Evolutionary conservation across 1,140 invertebrate species (phyloP).

Genomic region (Vanessa tameamea): DNA sequence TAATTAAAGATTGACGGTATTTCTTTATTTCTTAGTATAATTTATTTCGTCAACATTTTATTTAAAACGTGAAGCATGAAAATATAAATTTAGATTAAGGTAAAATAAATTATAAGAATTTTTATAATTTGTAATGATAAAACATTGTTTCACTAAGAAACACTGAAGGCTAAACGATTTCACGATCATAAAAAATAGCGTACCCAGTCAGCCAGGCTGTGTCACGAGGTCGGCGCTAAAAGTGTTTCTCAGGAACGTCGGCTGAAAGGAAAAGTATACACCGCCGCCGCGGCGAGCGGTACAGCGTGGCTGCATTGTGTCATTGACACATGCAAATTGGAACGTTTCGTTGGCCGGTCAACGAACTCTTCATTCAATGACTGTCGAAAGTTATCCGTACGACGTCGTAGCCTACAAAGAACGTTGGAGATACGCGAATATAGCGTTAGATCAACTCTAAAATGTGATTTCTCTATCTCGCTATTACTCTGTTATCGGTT

Average conservation of each 20-base stretch:
- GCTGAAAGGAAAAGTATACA: slow-evolving; percentile 47
- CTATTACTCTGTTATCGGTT: slow-evolving; percentile 4
- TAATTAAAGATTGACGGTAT: too few species aligned
- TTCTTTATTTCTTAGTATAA: too few species aligned
- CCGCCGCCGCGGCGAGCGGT: slow-evolving; percentile 28
- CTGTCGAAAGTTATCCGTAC: slow-evolving; percentile 43
- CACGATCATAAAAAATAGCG: slow-evolving; percentile 41
- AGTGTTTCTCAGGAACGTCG: slow-evolving; percentile 56
- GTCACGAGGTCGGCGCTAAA: slow-evolving; percentile 68
- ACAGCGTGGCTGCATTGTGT: slow-evolving; percentile 36
- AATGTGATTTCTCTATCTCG: slow-evolving; percentile 8
- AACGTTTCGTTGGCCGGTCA: slow-evolving; percentile 44
- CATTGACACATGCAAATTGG: slow-evolving; percentile 45
- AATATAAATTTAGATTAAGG: slow-evolving; percentile 6
- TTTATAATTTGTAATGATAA: slow-evolving; percentile 16
- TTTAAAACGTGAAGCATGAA: not conserved
- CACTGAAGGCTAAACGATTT: slow-evolving; percentile 45
- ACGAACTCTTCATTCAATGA: slow-evolving; percentile 46
- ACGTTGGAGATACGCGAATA: slow-evolving; percentile 25
- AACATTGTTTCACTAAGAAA: slow-evolving; percentile 8
- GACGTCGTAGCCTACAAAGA: slow-evolving; percentile 33
- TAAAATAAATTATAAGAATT: slow-evolving; percentile 21
- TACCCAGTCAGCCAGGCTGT: slow-evolving; percentile 46
- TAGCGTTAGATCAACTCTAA: slow-evolving; percentile 9
- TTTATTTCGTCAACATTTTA: too few species aligned